phyloP scores from a whole-genome alignment of 2,113 vertebrate genomes.

The Microtus richardsoni region DNA sequence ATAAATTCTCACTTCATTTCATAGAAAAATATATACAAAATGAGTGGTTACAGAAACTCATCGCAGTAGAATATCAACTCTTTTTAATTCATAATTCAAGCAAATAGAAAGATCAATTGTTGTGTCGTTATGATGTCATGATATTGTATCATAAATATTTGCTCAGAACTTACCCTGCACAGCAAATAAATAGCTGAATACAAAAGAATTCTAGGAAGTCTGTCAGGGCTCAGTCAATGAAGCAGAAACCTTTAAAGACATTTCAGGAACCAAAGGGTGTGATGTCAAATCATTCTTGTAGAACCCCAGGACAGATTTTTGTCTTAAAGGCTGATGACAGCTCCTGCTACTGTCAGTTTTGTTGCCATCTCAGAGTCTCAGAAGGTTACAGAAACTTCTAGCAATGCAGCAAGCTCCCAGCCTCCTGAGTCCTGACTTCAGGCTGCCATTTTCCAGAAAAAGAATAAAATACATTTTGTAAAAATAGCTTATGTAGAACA shows the following conservation, averaged over 20 bases:
- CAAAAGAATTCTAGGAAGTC: not conserved
- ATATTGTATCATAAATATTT: not conserved
- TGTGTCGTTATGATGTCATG: not conserved
- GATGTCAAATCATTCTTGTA: not conserved
- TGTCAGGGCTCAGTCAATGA: not conserved
- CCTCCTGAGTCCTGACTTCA: not conserved
- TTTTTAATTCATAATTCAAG: conserved; percentile 4
- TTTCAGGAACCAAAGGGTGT: not conserved
- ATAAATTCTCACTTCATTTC: not conserved
- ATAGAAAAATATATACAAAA: not conserved
- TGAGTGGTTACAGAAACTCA: not conserved
- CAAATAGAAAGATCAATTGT: not conserved
- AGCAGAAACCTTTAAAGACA: not conserved
- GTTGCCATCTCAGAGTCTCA: not conserved
- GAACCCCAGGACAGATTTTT: not conserved
- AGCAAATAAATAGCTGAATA: not conserved
- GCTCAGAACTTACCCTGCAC: not conserved
- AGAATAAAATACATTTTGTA: not conserved
- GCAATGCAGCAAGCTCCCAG: not conserved
- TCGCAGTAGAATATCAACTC: not conserved
- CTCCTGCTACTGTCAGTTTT: fast-evolving
- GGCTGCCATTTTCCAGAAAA: not conserved
- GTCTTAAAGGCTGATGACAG: not conserved
- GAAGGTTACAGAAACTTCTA: not conserved
- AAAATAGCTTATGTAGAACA: not conserved